Evolutionary conservation across 2,888 invertebrate genomes (phyloP).

Genomic region (Athrips mouffetella): DNA sequence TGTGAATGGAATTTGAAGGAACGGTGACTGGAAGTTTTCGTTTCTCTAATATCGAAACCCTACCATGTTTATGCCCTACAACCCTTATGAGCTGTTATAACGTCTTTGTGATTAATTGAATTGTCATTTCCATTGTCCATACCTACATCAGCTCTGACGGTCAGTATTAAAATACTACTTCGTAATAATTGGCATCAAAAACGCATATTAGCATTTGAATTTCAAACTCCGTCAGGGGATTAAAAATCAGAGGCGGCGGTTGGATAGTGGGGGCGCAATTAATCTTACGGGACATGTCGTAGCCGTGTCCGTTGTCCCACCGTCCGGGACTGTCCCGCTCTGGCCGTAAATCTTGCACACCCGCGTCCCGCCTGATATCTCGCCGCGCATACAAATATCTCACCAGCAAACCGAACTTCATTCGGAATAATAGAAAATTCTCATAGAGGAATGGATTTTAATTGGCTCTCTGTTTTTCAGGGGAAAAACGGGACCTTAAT

Average conservation of each 20-base stretch:
- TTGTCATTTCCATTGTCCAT: too few species aligned
- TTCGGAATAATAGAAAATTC: slow-evolving; percentile 44
- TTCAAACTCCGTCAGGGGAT: slow-evolving; percentile 40
- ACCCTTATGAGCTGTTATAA: too few species aligned
- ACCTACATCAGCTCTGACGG: too few species aligned
- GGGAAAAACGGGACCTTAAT: too few species aligned
- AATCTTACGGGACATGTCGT: slow-evolving; percentile 59
- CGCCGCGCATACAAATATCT: slow-evolving; percentile 55
- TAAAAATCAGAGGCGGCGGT: slow-evolving; percentile 59
- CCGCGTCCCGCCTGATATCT: slow-evolving; percentile 50
- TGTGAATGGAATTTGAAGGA: too few species aligned
- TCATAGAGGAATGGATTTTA: slow-evolving; percentile 37
- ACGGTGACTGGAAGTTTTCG: too few species aligned
- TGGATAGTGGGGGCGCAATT: slow-evolving; percentile 54
- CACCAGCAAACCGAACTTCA: slow-evolving; percentile 23
- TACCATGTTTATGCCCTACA: too few species aligned
- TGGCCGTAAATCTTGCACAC: slow-evolving; percentile 57
- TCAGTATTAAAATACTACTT: too few species aligned
- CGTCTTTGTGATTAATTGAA: too few species aligned
- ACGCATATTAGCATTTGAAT: slow-evolving; percentile 47
- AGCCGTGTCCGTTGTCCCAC: slow-evolving; percentile 42
- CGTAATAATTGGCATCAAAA: too few species aligned
- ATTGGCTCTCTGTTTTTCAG: slow-evolving; percentile 28
- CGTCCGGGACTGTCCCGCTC: slow-evolving; percentile 42
- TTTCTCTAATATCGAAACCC: not conserved